These are phyloP conservation scores for Oxycera nigricornis DNA, from an alignment of 2,888 invertebrate species.

Conservation along the genomic window DNA sequence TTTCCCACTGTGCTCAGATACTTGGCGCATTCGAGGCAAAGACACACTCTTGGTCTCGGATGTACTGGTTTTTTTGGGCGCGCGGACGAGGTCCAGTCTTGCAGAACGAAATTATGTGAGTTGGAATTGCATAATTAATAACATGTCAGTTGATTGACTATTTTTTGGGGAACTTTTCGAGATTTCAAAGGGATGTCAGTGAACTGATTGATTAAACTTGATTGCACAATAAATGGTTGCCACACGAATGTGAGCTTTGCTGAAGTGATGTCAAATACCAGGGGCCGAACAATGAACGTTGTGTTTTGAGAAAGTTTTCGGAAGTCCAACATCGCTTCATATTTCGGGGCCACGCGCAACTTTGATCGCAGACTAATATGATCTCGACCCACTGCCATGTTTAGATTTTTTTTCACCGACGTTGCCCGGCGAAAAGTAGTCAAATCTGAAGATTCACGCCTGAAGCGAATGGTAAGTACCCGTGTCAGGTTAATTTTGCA, in stretches of 20 bases:
- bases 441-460: too few species aligned
- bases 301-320: not conserved
- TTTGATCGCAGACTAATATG: too few species aligned
- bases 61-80: not conserved
- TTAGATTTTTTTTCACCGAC: too few species aligned
- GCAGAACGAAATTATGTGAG: not conserved
- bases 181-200: slow-evolving; percentile 15
- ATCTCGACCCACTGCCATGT: too few species aligned
- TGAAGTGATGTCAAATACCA: not conserved
- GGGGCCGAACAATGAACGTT: not conserved
- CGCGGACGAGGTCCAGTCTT: not conserved
- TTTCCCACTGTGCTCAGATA: not conserved
- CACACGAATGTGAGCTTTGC: not conserved
- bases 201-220: slow-evolving; percentile 33
- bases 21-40: too few species aligned
- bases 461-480: too few species aligned
- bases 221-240: slow-evolving; percentile 21
- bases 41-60: not conserved
- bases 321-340: not conserved
- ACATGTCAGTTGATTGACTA: slow-evolving; percentile 35
- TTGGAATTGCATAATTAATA: slow-evolving; percentile 35
- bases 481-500: too few species aligned
- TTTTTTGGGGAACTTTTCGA: slow-evolving; percentile 12
- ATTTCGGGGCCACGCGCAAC: too few species aligned
- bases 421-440: too few species aligned